Evolutionary conservation across 2,888 invertebrate genomes (phyloP).

Genomic region (Plebejus melissa): DNA sequence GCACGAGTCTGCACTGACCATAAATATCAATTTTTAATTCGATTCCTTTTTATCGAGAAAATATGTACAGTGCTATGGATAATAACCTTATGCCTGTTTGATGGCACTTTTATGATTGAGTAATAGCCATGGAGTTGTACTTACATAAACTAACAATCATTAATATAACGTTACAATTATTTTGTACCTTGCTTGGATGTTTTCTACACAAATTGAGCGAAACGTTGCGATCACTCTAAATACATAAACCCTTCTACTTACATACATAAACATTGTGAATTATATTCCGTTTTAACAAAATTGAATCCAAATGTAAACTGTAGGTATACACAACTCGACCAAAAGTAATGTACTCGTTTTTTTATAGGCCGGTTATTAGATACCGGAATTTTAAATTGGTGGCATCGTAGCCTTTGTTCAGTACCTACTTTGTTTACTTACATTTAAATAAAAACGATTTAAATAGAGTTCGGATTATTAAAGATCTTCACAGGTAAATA

Average conservation of each 20-base stretch:
- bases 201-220: conserved; percentile 29
- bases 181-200: conserved; percentile 61
- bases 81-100: conserved; percentile 53
- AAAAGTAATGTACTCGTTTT: neutral
- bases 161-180: conserved; percentile 46
- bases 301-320: too few species aligned
- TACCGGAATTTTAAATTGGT: neutral
- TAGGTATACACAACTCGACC: neutral
- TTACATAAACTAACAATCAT: conserved; percentile 32
- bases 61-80: conserved; percentile 30
- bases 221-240: conserved; percentile 32
- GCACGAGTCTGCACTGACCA: too few species aligned
- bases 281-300: too few species aligned
- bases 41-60: conserved; percentile 26
- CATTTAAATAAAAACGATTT: neutral
- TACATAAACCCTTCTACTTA: conserved; percentile 3
- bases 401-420: too few species aligned
- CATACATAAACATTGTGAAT: neutral
- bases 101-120: conserved; percentile 58
- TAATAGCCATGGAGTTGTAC: conserved; percentile 33
- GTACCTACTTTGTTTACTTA: neutral
- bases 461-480: neutral
- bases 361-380: neutral
- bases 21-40: neutral
- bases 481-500: neutral